Base-by-base conservation (phyloP, 23 tunicate species). In the Diplosoma virens region DNA sequence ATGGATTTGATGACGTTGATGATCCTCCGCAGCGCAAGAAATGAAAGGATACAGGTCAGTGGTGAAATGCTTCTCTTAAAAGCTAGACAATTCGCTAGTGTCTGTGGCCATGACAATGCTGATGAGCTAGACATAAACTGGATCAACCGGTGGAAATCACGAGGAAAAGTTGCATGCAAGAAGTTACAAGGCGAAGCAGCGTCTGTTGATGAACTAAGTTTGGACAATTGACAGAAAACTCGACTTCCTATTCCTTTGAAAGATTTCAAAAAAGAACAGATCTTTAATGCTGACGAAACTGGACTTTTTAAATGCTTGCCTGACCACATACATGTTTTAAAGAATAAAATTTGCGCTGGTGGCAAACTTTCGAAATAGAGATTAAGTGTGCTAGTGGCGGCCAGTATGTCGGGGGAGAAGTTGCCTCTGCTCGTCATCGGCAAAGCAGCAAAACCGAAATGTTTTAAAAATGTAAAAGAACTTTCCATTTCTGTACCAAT, bases 11-110 rank as follows among this genome's bases (percentile, higher is more conserved):
- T 34, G 54, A 36, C 37, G 54, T 37, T 5, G 75, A 68, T 41
- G 55, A 68, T 53, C 75, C 75, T n/a, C 32, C 23, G 75, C 33
- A 21, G 55, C 37, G 75, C 75, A 68, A 34, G 75, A 37, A 29
- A 68, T 68, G 54, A 68, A 68, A 68, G 37, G 37, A 63, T 63
- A 63, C 70, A 7, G 20, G n/a, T 63, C 9, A 63, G 70, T 36
- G 70, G 70, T 26, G 70, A 63, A 30, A 63, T 63, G 70, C 37
- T 63, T 27, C 37, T 63, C 36, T 20, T 63, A 26, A 63, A 63
- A 20, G 35, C 70, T 27, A 34, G 29, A 63, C 35, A 63, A 28
- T 63, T 63, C 37, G 70, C 70, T n/a, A 28, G 70, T 5, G n/a
- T 30, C 35, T 27, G 70, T 63, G 70, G 70, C 35, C 37, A 63